Conservation (phyloP, 37 sponge, comb jelly and placozoan species). For the Axinella damicornis region DNA sequence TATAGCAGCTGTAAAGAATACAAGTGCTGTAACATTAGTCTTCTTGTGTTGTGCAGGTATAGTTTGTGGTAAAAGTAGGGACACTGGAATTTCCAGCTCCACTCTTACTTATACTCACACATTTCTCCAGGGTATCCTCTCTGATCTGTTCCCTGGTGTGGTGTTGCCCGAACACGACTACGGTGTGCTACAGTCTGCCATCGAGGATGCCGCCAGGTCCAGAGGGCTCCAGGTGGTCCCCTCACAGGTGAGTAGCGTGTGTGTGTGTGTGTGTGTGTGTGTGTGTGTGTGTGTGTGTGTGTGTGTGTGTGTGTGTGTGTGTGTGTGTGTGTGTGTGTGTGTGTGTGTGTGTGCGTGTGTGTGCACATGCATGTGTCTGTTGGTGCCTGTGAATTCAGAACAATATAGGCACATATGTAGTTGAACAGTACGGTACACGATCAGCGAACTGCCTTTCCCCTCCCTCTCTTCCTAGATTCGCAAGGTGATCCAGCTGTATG, state of each 20-base stretch:
- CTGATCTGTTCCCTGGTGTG: conserved; percentile 95
- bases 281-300: background rate
- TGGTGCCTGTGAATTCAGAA: background rate
- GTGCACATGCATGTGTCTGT: background rate
- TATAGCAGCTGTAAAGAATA: no score
- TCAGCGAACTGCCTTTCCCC: background rate
- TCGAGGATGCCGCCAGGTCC: conserved; percentile 63
- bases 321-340: conserved; percentile 1
- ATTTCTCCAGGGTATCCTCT: conserved; percentile 79
- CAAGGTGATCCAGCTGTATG: conserved; percentile 95
- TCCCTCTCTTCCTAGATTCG: conserved; percentile 33
- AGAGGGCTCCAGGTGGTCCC: conserved; percentile 76
- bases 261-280: no score
- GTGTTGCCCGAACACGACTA: conserved; percentile 96
- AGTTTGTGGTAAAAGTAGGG: no score
- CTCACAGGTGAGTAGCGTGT: conserved; percentile 27
- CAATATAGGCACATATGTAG: no score
- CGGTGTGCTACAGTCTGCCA: conserved; percentile 86
- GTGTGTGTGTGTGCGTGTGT: background rate
- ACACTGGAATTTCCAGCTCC: no score
- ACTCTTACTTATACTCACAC: no score
- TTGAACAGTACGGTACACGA: no score
- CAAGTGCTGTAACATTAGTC: no score
- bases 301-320: conserved; percentile 13
- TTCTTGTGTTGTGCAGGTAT: no score